Conservation (phyloP, 92 coral and sea anemone genomes). For the Porites evermanni region DNA sequence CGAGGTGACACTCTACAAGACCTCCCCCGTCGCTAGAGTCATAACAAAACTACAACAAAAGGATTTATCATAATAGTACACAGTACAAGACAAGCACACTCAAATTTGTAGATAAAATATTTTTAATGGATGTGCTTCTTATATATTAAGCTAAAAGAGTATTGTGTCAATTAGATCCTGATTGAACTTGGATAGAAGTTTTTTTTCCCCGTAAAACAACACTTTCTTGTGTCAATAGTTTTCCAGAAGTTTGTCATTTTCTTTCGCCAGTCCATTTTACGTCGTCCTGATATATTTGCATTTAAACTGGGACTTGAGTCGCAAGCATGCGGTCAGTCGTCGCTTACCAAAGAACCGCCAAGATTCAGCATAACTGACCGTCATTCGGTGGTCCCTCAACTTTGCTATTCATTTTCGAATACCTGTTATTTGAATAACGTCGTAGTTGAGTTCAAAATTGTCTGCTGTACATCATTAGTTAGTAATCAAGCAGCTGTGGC, state of each 20-base stretch:
- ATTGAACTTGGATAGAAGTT: background rate
- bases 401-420: background rate
- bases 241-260: background rate
- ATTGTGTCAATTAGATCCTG: background rate
- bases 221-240: background rate
- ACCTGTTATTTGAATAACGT: background rate
- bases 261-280: background rate
- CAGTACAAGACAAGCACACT: no score
- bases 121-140: no score
- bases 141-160: no score
- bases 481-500: conserved; percentile 25
- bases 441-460: background rate
- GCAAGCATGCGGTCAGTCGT: background rate
- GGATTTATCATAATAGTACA: no score
- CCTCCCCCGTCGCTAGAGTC: no score
- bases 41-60: no score
- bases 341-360: background rate
- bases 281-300: background rate
- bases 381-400: background rate
- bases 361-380: background rate
- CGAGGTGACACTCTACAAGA: no score
- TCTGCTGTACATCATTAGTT: background rate
- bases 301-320: background rate
- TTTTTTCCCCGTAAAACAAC: background rate
- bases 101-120: background rate